Percentiles rank a stretch among this genome's conserved stretches.
Conservation (phyloP, 2,797 vertebrate genomes). For the Xenops minutus region DNA sequence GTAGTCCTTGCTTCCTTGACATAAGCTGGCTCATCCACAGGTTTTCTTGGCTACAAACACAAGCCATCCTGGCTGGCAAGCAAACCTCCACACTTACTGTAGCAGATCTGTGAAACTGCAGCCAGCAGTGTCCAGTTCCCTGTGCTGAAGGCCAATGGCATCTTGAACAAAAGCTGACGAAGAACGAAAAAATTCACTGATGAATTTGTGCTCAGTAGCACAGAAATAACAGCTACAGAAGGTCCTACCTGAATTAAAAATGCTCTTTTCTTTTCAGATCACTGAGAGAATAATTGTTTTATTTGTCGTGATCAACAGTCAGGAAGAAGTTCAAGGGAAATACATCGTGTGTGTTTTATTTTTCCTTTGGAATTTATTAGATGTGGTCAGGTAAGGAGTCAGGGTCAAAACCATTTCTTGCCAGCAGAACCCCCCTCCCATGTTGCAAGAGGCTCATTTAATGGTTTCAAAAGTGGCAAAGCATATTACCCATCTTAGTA, state of each 20-base stretch:
- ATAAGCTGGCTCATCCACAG: neutral
- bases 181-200: neutral
- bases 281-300: conserved; percentile 87
- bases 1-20: neutral
- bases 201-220: neutral
- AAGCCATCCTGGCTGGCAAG: neutral
- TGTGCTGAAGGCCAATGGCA: no score
- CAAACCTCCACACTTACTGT: no score
- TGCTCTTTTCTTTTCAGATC: conserved; percentile 78
- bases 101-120: neutral
- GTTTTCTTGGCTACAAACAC: neutral
- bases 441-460: neutral
- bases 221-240: neutral
- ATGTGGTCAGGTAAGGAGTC: conserved; percentile 83
- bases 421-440: neutral
- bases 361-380: conserved; percentile 90
- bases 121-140: neutral
- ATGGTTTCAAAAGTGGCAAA: conserved; percentile 5
- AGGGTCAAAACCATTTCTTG: neutral
- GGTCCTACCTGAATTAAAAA: neutral
- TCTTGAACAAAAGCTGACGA: neutral
- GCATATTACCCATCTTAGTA: neutral
- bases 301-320: conserved; percentile 84
- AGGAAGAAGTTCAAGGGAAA: conserved; percentile 91
- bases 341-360: conserved; percentile 86